Conservation (phyloP, 2,888 invertebrate genomes). For the Neoscelio sp. region DNA sequence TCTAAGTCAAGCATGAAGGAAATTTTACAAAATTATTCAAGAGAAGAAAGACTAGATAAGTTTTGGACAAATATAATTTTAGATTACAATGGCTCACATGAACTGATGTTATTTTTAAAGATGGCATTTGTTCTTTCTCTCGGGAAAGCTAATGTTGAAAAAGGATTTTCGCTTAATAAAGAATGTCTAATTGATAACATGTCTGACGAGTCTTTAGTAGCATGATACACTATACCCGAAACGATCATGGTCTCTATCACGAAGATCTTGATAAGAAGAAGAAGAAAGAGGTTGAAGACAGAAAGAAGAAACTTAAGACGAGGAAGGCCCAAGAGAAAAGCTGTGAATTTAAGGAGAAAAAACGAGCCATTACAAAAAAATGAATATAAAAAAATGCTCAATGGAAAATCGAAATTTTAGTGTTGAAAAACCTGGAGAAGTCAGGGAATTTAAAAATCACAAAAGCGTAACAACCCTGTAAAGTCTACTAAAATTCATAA, state of each 20-base stretch:
- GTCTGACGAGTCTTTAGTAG: constrained; percentile 23
- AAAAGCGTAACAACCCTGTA: no score
- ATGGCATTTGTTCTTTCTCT: constrained; percentile 22
- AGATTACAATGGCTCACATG: not conserved
- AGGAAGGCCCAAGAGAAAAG: constrained; percentile 11
- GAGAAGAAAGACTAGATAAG: constrained; percentile 26
- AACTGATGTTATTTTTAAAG: constrained; percentile 10
- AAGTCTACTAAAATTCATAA: no score
- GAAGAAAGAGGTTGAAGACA: constrained; percentile 1
- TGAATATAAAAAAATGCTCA: not conserved
- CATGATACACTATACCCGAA: constrained; percentile 28
- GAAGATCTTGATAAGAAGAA: constrained; percentile 11
- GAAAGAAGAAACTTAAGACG: constrained; percentile 10
- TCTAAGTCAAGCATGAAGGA: constrained; percentile 7
- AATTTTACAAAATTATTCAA: constrained; percentile 14
- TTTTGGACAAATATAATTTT: constrained; percentile 18
- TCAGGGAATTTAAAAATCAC: no score
- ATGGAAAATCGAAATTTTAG: no score
- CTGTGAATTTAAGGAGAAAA: constrained; percentile 41
- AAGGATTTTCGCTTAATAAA: constrained; percentile 25
- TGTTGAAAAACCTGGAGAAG: no score
- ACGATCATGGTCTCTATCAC: constrained; percentile 3
- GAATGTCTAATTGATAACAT: constrained; percentile 22
- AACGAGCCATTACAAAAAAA: constrained; percentile 23
- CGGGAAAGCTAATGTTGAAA: constrained; percentile 9